Conservation (phyloP, 1,140 invertebrate species). For the Cotesia vestalis region DNA sequence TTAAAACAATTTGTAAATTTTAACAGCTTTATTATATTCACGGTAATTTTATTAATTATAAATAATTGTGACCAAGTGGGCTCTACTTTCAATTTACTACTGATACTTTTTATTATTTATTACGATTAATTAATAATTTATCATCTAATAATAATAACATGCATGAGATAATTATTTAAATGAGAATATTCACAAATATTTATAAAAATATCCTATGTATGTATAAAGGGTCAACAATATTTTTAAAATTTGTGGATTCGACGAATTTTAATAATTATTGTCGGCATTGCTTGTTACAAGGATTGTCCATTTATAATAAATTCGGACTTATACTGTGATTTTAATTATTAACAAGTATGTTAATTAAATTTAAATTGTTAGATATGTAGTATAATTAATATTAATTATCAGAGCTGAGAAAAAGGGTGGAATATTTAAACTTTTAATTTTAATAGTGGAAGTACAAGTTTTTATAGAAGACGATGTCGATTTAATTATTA, state of each 20-base stretch:
- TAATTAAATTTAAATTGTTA: background rate
- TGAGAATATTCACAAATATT: slow-evolving; percentile 41
- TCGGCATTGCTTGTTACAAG: slow-evolving; percentile 60
- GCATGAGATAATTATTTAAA: slow-evolving; percentile 40
- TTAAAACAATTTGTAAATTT: background rate
- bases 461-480: no score
- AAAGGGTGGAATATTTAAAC: no score
- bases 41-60: background rate
- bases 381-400: background rate
- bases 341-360: background rate
- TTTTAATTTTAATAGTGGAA: no score
- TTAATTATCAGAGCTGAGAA: no score
- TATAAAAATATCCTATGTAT: slow-evolving; percentile 64
- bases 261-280: slow-evolving; percentile 55
- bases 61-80: background rate
- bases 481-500: no score
- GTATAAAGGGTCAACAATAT: slow-evolving; percentile 43
- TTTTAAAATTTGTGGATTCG: slow-evolving; percentile 44
- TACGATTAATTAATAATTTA: background rate
- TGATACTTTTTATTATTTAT: no score
- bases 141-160: slow-evolving; percentile 34
- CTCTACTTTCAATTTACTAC: background rate
- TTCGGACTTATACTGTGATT: slow-evolving; percentile 18
- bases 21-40: background rate
- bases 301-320: slow-evolving; percentile 54